These are phyloP conservation scores for Drosophila picticornis DNA, from an alignment of 2,888 invertebrate genomes.

Conservation along the genomic window DNA sequence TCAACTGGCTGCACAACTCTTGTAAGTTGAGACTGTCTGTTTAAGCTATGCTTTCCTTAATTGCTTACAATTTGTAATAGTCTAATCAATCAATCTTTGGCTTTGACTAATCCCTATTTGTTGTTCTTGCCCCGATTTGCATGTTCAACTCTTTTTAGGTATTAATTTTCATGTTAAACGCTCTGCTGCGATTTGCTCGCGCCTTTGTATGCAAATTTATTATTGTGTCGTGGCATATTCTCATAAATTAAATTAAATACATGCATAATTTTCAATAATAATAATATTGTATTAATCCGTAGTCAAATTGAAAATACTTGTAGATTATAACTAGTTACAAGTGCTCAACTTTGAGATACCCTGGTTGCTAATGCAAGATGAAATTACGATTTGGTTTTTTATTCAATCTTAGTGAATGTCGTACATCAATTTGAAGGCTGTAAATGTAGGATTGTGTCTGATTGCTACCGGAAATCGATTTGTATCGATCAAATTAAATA, in stretches of 20 bases:
- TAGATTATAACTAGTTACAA: background rate
- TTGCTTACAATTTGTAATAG: constrained; percentile 35
- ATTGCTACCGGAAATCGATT: background rate
- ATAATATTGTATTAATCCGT: constrained; percentile 6
- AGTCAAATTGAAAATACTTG: background rate
- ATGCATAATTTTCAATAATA: constrained; percentile 15
- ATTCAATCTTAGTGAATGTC: background rate
- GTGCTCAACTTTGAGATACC: background rate
- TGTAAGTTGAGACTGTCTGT: constrained; percentile 15
- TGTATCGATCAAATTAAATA: background rate
- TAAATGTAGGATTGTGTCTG: background rate
- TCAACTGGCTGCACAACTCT: constrained; percentile 1
- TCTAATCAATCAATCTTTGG: constrained; percentile 50
- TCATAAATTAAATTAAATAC: constrained; percentile 1
- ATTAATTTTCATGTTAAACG: constrained; percentile 63
- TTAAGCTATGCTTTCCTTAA: constrained; percentile 3
- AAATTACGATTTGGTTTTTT: background rate
- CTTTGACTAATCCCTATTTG: constrained; percentile 15
- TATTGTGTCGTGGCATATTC: constrained; percentile 9
- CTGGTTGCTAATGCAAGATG: background rate
- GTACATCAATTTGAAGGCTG: background rate
- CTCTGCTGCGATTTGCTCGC: constrained; percentile 45
- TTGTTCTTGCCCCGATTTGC: constrained; percentile 61
- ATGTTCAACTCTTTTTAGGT: constrained; percentile 59
- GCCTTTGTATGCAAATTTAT: constrained; percentile 70